Evolutionary conservation across 1,140 invertebrate species (phyloP).

Genomic region (Cydia strobilella): DNA sequence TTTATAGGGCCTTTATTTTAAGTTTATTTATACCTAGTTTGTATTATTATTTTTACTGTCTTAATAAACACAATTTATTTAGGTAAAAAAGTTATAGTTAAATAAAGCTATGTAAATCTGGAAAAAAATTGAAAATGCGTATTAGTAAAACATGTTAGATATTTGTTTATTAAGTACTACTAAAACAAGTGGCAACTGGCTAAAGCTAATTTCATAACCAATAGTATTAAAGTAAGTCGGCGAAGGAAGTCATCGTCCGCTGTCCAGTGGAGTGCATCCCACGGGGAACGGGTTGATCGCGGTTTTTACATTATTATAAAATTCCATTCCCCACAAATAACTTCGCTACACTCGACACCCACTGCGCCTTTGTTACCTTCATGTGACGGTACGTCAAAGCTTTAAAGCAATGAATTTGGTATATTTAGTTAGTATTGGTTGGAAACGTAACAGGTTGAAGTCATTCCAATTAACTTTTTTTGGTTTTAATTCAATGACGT

Average conservation of each 20-base stretch:
- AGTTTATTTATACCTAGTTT: no score
- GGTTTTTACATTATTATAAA: constrained; percentile 76
- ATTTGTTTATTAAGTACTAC: not conserved
- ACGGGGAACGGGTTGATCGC: constrained; percentile 61
- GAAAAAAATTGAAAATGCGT: no score
- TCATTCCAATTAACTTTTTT: constrained; percentile 20
- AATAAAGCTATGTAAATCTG: no score
- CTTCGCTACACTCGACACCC: constrained; percentile 14
- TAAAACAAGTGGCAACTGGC: not conserved
- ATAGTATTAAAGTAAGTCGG: not conserved
- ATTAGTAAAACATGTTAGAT: no score
- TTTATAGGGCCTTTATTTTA: no score
- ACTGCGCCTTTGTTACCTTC: not conserved
- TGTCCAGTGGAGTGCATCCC: constrained; percentile 62
- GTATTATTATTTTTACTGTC: no score
- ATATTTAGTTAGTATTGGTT: not conserved
- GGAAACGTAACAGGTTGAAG: not conserved
- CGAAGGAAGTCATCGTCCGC: constrained; percentile 62
- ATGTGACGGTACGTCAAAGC: not conserved
- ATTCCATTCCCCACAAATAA: constrained; percentile 49
- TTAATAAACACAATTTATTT: no score
- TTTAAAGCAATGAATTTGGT: not conserved
- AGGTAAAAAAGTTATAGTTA: no score
- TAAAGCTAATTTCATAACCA: not conserved
- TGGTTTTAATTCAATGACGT: constrained; percentile 23